phyloP scores from a whole-genome alignment of 2,113 vertebrate genomes.

The Sceloporus tristichus region DNA sequence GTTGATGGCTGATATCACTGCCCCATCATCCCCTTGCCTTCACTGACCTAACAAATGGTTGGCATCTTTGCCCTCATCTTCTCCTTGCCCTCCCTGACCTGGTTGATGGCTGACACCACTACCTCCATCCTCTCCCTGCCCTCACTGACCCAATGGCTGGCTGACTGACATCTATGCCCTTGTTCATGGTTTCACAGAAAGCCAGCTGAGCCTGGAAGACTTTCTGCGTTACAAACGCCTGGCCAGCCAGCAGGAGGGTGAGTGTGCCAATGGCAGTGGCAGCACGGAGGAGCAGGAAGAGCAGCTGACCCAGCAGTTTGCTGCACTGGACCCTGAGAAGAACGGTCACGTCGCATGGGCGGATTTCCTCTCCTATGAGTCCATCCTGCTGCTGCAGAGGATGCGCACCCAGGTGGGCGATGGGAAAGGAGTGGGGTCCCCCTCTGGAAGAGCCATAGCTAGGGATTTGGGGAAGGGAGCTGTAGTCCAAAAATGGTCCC shows the following conservation, averaged over 20 bases:
- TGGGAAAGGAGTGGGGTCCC: no score
- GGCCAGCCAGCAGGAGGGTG: constrained; percentile 88
- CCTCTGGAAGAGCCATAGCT: no score
- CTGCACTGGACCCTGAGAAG: constrained; percentile 88
- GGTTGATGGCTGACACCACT: no score
- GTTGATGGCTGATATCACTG: not conserved
- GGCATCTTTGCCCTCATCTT: no score
- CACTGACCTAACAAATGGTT: no score
- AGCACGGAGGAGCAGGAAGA: constrained; percentile 86
- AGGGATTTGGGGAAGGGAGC: no score
- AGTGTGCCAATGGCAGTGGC: constrained; percentile 75
- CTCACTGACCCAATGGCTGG: no score
- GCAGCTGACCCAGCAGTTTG: constrained; percentile 88
- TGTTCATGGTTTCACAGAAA: constrained; percentile 76
- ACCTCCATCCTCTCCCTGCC: no score
- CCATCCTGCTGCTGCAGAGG: constrained; percentile 88
- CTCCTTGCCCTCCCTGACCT: no score
- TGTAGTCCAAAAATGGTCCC: no score
- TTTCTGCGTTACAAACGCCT: constrained; percentile 94
- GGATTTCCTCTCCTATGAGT: constrained; percentile 94
- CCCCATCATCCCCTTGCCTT: no score
- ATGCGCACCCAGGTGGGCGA: constrained; percentile 86
- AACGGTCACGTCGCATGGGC: constrained; percentile 91
- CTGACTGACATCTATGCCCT: not conserved
- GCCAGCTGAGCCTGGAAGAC: constrained; percentile 90